These are phyloP conservation scores for Sinohyriopsis cumingii DNA, from an alignment of 2,888 invertebrate species.

Conservation along the genomic window DNA sequence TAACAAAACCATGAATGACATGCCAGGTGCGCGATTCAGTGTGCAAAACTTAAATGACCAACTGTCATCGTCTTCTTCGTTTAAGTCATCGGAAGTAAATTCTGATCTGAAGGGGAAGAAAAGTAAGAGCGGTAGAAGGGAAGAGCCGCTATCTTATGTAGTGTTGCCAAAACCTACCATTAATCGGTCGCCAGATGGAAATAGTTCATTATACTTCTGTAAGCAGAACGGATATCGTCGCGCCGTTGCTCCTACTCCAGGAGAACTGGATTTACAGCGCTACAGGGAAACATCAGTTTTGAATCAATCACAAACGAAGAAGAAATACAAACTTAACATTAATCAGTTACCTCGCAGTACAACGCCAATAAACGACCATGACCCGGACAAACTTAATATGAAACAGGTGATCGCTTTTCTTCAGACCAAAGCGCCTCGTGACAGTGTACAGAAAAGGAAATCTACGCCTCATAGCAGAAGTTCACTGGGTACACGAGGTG, in stretches of 20 bases:
- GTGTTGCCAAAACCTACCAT: constrained; percentile 45
- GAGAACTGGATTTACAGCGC: constrained; percentile 46
- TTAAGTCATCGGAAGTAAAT: constrained; percentile 22
- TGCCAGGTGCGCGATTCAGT: constrained; percentile 22
- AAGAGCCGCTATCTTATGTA: constrained; percentile 23
- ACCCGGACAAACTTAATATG: constrained; percentile 63
- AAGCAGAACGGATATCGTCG: constrained; percentile 43
- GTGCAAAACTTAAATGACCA: constrained; percentile 45
- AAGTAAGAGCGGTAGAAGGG: constrained; percentile 3
- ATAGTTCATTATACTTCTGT: constrained; percentile 17
- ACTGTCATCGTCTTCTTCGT: constrained; percentile 27
- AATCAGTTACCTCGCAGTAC: constrained; percentile 57
- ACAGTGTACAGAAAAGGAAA: constrained; percentile 1
- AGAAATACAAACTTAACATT: constrained; percentile 53
- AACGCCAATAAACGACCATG: constrained; percentile 58
- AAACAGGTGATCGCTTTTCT: constrained; percentile 60
- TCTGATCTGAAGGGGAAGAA: constrained; percentile 14
- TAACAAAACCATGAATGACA: too few species aligned
- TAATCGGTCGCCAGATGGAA: constrained; percentile 30
- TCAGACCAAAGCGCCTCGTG: constrained; percentile 40
- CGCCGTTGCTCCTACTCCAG: constrained; percentile 42
- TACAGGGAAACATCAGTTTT: constrained; percentile 39
- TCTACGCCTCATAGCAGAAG: constrained; percentile 8
- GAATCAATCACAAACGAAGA: constrained; percentile 40
- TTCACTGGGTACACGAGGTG: constrained; percentile 10